Percentiles rank a stretch among this genome's conserved stretches.
These are phyloP conservation scores for Leucoptera coffeella DNA, from an alignment of 2,888 invertebrate genomes.

Conservation along the genomic window DNA sequence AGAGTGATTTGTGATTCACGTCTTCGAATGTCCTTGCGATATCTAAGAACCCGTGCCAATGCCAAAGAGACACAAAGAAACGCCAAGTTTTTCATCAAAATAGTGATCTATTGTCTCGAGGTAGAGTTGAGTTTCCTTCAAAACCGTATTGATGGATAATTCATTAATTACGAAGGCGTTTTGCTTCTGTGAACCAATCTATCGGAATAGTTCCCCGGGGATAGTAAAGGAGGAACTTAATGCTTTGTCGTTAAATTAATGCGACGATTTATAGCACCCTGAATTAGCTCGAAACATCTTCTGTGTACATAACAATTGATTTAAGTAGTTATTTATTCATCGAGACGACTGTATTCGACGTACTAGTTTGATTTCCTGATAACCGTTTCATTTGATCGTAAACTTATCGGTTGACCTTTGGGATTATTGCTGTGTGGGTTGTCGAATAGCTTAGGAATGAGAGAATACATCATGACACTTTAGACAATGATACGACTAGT, in stretches of 20 bases:
- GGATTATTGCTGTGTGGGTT: too few species aligned
- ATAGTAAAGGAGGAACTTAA: conserved; percentile 29
- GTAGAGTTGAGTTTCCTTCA: conserved; percentile 4
- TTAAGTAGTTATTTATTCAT: too few species aligned
- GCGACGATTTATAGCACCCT: conserved; percentile 43
- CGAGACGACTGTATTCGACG: too few species aligned
- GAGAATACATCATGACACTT: too few species aligned
- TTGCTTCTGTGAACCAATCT: conserved; percentile 48
- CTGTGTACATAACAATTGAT: conserved; percentile 13
- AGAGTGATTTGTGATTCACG: conserved; percentile 14
- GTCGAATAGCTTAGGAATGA: too few species aligned
- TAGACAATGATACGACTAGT: too few species aligned
- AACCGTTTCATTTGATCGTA: too few species aligned
- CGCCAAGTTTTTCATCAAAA: too few species aligned
- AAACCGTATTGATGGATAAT: conserved; percentile 1
- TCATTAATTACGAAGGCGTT: conserved; percentile 11
- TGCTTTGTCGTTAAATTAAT: conserved; percentile 51
- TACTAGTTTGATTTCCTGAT: too few species aligned
- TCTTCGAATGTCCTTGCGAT: conserved; percentile 7
- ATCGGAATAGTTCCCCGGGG: conserved; percentile 57
- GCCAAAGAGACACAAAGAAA: too few species aligned
- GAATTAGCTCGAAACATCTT: conserved; percentile 23
- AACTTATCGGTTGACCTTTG: too few species aligned
- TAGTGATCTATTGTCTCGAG: background rate
- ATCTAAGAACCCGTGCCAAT: too few species aligned